Percentiles rank a stretch among this genome's conserved stretches.
These are phyloP conservation scores for Aeoliscus strigatus DNA, from an alignment of 2,797 vertebrate species.

Conservation along the genomic window DNA sequence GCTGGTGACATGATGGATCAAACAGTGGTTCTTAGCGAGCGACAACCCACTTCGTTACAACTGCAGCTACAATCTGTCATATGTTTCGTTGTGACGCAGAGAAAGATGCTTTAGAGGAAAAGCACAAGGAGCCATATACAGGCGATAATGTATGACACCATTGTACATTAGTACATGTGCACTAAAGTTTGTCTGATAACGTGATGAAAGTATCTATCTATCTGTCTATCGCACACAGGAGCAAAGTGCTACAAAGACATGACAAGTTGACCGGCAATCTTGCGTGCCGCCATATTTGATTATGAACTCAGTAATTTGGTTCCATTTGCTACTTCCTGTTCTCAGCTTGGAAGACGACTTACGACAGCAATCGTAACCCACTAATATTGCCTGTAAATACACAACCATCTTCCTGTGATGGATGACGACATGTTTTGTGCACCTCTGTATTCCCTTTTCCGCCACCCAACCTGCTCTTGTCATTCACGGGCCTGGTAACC, in stretches of 20 bases:
- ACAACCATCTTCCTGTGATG: constrained; percentile 37
- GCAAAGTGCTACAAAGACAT: too few species aligned
- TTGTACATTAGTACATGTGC: constrained; percentile 52
- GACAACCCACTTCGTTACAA: constrained; percentile 15
- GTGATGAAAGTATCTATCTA: too few species aligned
- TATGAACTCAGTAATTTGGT: too few species aligned
- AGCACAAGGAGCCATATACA: constrained; percentile 52
- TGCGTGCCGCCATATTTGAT: too few species aligned
- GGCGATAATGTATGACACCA: constrained; percentile 57
- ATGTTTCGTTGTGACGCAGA: constrained; percentile 47
- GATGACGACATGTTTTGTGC: constrained; percentile 56
- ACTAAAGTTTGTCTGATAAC: constrained; percentile 33
- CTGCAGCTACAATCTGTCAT: constrained; percentile 21
- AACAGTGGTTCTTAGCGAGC: constrained; percentile 42
- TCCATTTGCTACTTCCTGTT: too few species aligned
- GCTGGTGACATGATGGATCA: constrained; percentile 40
- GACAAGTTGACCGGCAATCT: too few species aligned
- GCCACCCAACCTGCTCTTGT: constrained; percentile 81
- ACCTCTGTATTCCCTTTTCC: constrained; percentile 59
- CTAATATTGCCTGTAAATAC: too few species aligned
- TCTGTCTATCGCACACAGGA: too few species aligned
- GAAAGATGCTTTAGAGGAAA: constrained; percentile 43
- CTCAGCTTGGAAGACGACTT: too few species aligned
- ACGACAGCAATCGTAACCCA: too few species aligned
- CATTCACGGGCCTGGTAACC: constrained; percentile 81